phyloP scores from a whole-genome alignment of 1,140 invertebrate genomes.

The Periplaneta americana region DNA sequence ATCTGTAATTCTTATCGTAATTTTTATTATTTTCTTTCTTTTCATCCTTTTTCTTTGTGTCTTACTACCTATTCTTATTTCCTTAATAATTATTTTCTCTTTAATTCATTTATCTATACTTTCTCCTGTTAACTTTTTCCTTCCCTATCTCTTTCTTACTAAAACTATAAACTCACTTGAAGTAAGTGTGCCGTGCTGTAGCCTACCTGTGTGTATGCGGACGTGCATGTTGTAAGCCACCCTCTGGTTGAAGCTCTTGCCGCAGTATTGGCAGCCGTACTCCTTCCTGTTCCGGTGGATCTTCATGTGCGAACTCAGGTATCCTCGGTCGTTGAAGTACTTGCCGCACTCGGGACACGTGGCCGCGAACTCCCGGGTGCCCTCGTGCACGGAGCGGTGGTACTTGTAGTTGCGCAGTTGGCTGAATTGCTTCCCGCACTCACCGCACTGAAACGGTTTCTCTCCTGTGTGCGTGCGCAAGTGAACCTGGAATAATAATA shows the following conservation, averaged over 20 bases:
- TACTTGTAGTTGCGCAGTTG: conserved; percentile 73
- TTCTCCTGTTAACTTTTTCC: too few species aligned
- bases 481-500: conserved; percentile 29
- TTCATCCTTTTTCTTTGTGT: too few species aligned
- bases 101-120: too few species aligned
- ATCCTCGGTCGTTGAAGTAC: conserved; percentile 70
- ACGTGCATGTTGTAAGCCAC: conserved; percentile 81
- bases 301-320: conserved; percentile 73
- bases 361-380: conserved; percentile 67
- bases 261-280: conserved; percentile 66
- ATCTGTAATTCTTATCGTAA: too few species aligned
- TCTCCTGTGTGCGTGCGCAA: conserved; percentile 37
- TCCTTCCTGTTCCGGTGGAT: conserved; percentile 57
- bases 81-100: too few species aligned
- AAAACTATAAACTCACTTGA: too few species aligned
- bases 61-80: too few species aligned
- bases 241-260: conserved; percentile 72
- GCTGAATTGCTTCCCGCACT: conserved; percentile 74
- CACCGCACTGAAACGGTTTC: conserved; percentile 64
- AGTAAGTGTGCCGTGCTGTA: too few species aligned
- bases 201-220: conserved; percentile 60
- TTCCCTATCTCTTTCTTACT: too few species aligned
- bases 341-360: conserved; percentile 71
- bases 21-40: too few species aligned
- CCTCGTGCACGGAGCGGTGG: conserved; percentile 66